Evolutionary conservation across 2,113 vertebrate species (phyloP).

Genomic region (Athene cunicularia): DNA sequence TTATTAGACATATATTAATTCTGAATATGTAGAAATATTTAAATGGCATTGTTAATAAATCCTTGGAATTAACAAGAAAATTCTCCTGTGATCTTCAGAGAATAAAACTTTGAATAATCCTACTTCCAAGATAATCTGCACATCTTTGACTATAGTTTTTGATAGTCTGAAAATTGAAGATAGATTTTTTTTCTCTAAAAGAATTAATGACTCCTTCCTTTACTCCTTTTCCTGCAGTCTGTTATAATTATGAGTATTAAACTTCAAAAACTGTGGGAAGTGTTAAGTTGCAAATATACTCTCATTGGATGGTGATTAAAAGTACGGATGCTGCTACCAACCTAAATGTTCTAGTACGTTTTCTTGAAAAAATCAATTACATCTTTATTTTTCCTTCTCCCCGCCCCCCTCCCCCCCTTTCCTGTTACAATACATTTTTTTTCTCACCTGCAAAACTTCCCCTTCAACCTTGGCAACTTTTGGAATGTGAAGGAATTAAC

Average conservation of each 20-base stretch:
- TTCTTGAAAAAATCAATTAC: neutral
- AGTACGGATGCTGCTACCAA: neutral
- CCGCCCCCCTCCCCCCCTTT: no score
- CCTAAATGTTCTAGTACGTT: neutral
- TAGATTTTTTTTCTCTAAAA: neutral
- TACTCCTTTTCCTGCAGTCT: neutral
- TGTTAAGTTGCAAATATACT: neutral
- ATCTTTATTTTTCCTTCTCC: no score
- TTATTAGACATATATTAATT: constrained; percentile 23
- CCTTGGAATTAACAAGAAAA: constrained; percentile 33
- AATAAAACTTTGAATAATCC: constrained; percentile 24
- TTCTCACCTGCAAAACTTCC: neutral
- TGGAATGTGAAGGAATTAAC: neutral
- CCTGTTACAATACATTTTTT: neutral
- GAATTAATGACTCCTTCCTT: neutral
- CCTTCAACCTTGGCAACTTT: neutral
- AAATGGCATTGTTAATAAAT: constrained; percentile 25
- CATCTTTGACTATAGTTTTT: neutral
- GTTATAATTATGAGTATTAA: constrained; percentile 7
- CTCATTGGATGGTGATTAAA: neutral
- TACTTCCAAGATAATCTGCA: neutral
- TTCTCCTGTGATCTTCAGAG: constrained; percentile 4
- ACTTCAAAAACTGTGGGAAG: neutral
- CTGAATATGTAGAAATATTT: neutral
- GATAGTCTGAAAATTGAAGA: neutral